Evolutionary conservation across 2,888 invertebrate genomes (phyloP).

Genomic region (Patella depressa): DNA sequence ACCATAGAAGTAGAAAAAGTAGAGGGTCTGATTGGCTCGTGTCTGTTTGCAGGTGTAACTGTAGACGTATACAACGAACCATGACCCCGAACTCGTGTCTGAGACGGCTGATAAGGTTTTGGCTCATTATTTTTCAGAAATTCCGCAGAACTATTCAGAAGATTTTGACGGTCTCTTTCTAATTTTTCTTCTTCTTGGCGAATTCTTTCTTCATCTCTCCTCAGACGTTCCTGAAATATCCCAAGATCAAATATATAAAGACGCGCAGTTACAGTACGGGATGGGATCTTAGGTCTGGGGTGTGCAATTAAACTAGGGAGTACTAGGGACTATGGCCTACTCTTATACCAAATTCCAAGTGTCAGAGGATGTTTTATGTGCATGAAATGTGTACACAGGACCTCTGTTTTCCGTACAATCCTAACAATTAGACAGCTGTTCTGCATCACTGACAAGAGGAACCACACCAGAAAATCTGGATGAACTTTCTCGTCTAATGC

Average conservation of each 20-base stretch:
- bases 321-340: too few species aligned
- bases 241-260: neutral
- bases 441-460: too few species aligned
- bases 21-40: neutral
- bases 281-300: too few species aligned
- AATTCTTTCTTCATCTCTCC: slow-evolving; percentile 48
- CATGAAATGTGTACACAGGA: too few species aligned
- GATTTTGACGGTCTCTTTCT: slow-evolving; percentile 30
- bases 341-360: too few species aligned
- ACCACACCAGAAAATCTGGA: too few species aligned
- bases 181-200: slow-evolving; percentile 49
- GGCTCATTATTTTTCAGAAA: neutral
- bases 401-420: too few species aligned
- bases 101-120: neutral
- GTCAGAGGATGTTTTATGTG: too few species aligned
- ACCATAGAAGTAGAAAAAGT: neutral
- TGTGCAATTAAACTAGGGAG: too few species aligned
- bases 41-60: neutral
- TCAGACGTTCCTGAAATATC: slow-evolving; percentile 47
- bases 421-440: too few species aligned
- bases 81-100: neutral
- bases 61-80: neutral
- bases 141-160: neutral
- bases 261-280: too few species aligned
- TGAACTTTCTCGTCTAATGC: too few species aligned